Conservation (phyloP, 2,797 vertebrate species). For the Acanthurus lineatus region DNA sequence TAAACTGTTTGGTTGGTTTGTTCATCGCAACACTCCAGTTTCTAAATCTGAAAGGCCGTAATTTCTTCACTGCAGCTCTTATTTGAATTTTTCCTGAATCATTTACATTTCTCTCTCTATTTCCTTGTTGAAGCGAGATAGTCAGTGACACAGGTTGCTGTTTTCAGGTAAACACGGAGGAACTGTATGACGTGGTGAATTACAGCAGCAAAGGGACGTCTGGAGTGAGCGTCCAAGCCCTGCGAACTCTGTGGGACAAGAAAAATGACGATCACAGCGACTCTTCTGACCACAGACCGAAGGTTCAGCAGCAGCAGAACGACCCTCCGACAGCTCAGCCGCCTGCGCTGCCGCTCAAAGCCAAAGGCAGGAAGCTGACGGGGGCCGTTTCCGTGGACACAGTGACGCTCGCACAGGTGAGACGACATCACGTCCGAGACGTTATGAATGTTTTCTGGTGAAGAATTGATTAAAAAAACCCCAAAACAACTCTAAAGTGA, state of each 20-base stretch:
- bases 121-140: not conserved
- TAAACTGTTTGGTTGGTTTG: not conserved
- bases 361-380: constrained; percentile 68
- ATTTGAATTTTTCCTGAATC: constrained; percentile 1
- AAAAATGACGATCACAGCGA: not conserved
- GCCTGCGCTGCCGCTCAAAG: constrained; percentile 65
- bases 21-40: not conserved
- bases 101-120: constrained; percentile 1
- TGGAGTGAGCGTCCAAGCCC: constrained; percentile 76
- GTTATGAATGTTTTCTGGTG: too few species aligned
- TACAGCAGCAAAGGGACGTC: constrained; percentile 21
- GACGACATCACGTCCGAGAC: not conserved
- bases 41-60: not conserved
- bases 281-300: accelerated
- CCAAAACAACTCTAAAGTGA: too few species aligned
- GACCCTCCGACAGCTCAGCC: not conserved
- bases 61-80: not conserved
- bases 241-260: constrained; percentile 74
- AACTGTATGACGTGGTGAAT: constrained; percentile 85
- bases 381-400: constrained; percentile 58
- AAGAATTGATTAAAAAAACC: too few species aligned
- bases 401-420: constrained; percentile 55
- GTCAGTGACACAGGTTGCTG: not conserved
- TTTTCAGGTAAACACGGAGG: constrained; percentile 68
- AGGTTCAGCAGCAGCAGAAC: constrained; percentile 36